These are phyloP conservation scores for Epinephelus malabaricus DNA, from an alignment of 2,797 vertebrate species.

Conservation along the genomic window DNA sequence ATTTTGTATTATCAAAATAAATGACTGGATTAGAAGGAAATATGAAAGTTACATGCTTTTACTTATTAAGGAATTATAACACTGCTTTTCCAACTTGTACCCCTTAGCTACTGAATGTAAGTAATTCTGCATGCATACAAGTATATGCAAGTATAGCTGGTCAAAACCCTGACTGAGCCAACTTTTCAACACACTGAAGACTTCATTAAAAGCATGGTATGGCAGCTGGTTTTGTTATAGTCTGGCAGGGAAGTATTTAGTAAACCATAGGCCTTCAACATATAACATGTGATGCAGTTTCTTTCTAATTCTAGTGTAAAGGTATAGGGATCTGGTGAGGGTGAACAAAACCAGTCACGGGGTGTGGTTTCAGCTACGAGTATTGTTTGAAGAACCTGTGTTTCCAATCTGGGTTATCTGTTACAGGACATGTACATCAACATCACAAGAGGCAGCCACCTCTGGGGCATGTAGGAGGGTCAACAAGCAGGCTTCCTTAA, in stretches of 20 bases:
- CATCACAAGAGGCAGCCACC: not conserved
- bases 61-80: not conserved
- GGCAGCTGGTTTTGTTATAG: not conserved
- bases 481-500: not conserved
- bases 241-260: not conserved
- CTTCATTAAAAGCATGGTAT: not conserved
- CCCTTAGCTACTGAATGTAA: not conserved
- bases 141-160: not conserved
- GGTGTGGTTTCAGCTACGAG: not conserved
- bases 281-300: not conserved
- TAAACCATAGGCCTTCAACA: not conserved
- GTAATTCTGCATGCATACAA: not conserved
- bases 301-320: not conserved
- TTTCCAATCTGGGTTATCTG: not conserved
- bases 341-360: slow-evolving; percentile 22
- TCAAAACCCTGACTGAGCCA: not conserved
- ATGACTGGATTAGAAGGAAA: not conserved
- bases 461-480: not conserved
- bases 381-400: not conserved
- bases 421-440: not conserved
- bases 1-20: too few species aligned
- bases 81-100: not conserved
- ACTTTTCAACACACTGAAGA: not conserved
- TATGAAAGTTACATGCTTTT: not conserved
- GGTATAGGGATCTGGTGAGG: not conserved